phyloP scores from a whole-genome alignment of 37 sponge, comb jelly and placozoan species.

The Cladorhizidae sp. region DNA sequence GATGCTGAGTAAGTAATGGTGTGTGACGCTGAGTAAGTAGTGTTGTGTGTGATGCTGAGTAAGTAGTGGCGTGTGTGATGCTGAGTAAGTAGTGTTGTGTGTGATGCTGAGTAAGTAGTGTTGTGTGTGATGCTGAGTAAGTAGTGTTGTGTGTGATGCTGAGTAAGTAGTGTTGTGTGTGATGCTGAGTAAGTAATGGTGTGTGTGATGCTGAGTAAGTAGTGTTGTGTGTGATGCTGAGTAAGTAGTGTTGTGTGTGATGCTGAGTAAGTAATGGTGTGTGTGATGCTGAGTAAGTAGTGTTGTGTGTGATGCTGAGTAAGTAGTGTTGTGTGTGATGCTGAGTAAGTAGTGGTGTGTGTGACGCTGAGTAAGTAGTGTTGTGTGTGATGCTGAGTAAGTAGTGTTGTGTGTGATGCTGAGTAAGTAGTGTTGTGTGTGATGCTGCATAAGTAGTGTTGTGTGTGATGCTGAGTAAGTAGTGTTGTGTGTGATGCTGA shows the following conservation, averaged over 20 bases:
- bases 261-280: conserved; percentile 22
- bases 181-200: conserved; percentile 36
- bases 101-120: no score
- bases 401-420: no score
- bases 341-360: no score
- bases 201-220: conserved; percentile 32
- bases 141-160: background rate
- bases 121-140: conserved; percentile 48
- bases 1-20: no score
- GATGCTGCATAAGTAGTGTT: no score
- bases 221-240: no score
- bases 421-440: conserved; percentile 11
- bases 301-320: conserved; percentile 52
- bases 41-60: no score
- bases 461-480: conserved; percentile 47
- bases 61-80: no score
- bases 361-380: conserved; percentile 37
- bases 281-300: no score
- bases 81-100: conserved; percentile 13
- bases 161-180: no score
- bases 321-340: background rate
- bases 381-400: no score
- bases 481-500: conserved; percentile 14
- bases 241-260: no score
- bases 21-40: conserved; percentile 41